These are phyloP conservation scores for Ficedula albicollis DNA, from an alignment of 2,797 vertebrate species.

Conservation along the genomic window DNA sequence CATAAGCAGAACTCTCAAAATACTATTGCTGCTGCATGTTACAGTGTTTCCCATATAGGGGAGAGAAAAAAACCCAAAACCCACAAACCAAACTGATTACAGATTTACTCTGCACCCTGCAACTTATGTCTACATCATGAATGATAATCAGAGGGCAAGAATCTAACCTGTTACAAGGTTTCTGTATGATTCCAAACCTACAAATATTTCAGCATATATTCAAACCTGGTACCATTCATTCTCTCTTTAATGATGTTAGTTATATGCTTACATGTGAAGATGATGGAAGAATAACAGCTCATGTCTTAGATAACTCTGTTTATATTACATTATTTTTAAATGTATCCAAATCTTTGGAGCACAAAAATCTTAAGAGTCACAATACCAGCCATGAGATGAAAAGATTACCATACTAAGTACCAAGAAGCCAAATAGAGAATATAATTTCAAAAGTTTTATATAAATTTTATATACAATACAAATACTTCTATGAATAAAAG, in stretches of 20 bases:
- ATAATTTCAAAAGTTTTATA: neutral
- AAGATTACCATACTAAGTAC: neutral
- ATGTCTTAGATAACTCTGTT: neutral
- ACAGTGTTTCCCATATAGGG: neutral
- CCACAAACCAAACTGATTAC: neutral
- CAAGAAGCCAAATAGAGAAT: neutral
- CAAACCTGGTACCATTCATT: neutral
- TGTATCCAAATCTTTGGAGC: neutral
- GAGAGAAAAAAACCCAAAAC: neutral
- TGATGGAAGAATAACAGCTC: neutral
- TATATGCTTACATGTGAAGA: neutral
- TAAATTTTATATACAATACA: neutral
- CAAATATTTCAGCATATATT: neutral
- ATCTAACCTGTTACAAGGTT: neutral
- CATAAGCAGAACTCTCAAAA: neutral
- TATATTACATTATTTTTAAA: neutral
- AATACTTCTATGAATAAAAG: neutral
- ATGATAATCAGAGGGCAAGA: neutral
- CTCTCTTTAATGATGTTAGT: neutral
- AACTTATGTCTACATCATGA: neutral
- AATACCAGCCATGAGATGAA: neutral
- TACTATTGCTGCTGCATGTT: neutral
- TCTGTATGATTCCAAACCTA: neutral
- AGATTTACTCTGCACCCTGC: neutral
- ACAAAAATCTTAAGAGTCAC: neutral